A percentile compares a stretch with the other conserved stretches of the same genome.
phyloP scores from a whole-genome alignment of 2,113 vertebrate species.

The Zeus faber region DNA sequence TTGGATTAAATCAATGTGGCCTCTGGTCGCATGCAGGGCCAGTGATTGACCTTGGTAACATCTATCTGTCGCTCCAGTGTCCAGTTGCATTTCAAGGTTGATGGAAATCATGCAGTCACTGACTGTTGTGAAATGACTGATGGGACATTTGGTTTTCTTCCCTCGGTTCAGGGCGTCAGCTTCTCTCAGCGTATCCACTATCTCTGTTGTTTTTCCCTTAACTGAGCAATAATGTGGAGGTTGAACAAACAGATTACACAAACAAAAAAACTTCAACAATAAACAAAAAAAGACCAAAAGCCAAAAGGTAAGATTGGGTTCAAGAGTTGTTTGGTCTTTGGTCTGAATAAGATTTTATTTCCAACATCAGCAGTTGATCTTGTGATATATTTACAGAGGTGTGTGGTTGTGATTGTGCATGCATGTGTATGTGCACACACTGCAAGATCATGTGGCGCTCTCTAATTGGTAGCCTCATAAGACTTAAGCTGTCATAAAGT shows the following conservation, averaged over 20 bases:
- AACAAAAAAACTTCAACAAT: not conserved
- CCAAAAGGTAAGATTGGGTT: not conserved
- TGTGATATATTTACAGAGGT: constrained; percentile 43
- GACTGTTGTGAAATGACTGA: constrained; percentile 30
- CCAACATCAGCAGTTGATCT: constrained; percentile 34
- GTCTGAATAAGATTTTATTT: constrained; percentile 9
- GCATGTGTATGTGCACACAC: not conserved
- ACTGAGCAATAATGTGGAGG: constrained; percentile 16
- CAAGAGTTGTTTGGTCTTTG: not conserved
- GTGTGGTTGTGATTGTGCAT: constrained; percentile 10
- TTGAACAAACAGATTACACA: not conserved
- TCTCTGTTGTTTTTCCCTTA: constrained; percentile 2
- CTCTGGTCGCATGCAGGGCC: constrained; percentile 47
- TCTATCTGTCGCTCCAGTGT: constrained; percentile 44
- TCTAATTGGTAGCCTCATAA: constrained; percentile 34
- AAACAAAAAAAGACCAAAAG: not conserved
- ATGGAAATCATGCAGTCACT: constrained; percentile 55
- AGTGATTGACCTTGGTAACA: constrained; percentile 66
- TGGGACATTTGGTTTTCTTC: constrained; percentile 42
- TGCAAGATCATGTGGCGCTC: constrained; percentile 15
- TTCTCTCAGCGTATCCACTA: not conserved
- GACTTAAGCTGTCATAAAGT: no score
- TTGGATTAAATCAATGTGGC: constrained; percentile 55
- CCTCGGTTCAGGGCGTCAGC: constrained; percentile 2
- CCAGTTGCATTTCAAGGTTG: constrained; percentile 63